phyloP scores from a whole-genome alignment of 2,113 vertebrate genomes.

The Otolemur garnettii region DNA sequence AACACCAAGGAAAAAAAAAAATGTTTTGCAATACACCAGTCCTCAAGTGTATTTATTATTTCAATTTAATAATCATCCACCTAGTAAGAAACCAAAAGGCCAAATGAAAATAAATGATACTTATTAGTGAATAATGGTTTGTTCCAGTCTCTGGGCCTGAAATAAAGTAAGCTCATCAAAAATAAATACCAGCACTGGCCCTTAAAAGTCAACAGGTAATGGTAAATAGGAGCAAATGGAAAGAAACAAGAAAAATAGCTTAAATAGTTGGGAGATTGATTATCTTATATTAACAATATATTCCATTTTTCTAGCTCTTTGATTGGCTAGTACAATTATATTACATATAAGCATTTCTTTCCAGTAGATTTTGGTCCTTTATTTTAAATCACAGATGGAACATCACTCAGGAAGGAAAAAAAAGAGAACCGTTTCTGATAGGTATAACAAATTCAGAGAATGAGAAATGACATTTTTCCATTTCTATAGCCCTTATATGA shows the following conservation, averaged over 20 bases:
- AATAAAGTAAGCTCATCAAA: conserved; percentile 75
- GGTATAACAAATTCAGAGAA: background rate
- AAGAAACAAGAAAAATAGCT: conserved; percentile 58
- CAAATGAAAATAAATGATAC: conserved; percentile 80
- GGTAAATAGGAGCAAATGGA: conserved; percentile 66
- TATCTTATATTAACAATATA: conserved; percentile 57
- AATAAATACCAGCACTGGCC: conserved; percentile 72
- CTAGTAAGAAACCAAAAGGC: conserved; percentile 55
- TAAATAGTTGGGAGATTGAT: conserved; percentile 45
- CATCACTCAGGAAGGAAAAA: background rate
- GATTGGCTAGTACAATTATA: conserved; percentile 9
- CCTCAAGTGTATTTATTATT: conserved; percentile 74
- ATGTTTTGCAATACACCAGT: conserved; percentile 55
- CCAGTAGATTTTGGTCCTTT: background rate
- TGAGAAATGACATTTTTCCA: conserved; percentile 20
- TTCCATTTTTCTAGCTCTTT: conserved; percentile 30
- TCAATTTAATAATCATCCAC: conserved; percentile 73
- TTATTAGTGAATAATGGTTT: conserved; percentile 77
- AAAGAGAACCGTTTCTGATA: background rate
- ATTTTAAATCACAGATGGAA: background rate
- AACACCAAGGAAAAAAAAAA: conserved; percentile 45
- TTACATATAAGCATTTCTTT: conserved; percentile 47
- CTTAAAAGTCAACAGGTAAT: conserved; percentile 72
- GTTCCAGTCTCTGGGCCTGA: conserved; percentile 71
- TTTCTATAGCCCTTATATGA: background rate